phyloP scores from a whole-genome alignment of 1,140 invertebrate species.

The Pogonus chalceus region DNA sequence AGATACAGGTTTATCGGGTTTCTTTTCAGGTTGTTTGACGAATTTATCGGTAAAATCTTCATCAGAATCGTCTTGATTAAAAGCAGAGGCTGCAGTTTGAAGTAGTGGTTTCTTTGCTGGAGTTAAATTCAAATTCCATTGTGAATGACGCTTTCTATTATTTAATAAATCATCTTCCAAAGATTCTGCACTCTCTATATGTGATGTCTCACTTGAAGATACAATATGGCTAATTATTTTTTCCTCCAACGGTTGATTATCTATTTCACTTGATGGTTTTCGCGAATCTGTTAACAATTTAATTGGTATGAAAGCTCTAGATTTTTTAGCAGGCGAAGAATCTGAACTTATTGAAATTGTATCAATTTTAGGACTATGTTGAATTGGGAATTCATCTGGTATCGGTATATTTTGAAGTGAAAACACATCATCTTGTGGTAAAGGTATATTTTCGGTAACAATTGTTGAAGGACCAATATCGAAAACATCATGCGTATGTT shows the following conservation, averaged over 20 bases:
- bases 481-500: not conserved
- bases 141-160: not conserved
- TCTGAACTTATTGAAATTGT: not conserved
- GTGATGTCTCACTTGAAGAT: not conserved
- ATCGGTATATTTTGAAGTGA: constrained; percentile 1
- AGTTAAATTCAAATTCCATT: not conserved
- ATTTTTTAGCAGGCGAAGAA: constrained; percentile 4
- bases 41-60: constrained; percentile 3
- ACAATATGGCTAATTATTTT: not conserved
- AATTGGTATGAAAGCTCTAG: constrained; percentile 5
- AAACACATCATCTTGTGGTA: not conserved
- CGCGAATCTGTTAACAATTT: constrained; percentile 9
- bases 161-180: not conserved
- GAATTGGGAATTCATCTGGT: not conserved
- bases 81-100: not conserved
- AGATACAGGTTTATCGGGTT: not conserved
- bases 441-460: constrained; percentile 12
- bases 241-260: not conserved
- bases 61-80: constrained; percentile 1
- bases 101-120: not conserved
- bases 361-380: not conserved
- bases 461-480: constrained; percentile 3
- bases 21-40: not conserved
- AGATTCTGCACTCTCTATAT: not conserved
- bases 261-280: not conserved